phyloP scores from a whole-genome alignment of 2,113 vertebrate genomes.

The Nothoprocta perdicaria region DNA sequence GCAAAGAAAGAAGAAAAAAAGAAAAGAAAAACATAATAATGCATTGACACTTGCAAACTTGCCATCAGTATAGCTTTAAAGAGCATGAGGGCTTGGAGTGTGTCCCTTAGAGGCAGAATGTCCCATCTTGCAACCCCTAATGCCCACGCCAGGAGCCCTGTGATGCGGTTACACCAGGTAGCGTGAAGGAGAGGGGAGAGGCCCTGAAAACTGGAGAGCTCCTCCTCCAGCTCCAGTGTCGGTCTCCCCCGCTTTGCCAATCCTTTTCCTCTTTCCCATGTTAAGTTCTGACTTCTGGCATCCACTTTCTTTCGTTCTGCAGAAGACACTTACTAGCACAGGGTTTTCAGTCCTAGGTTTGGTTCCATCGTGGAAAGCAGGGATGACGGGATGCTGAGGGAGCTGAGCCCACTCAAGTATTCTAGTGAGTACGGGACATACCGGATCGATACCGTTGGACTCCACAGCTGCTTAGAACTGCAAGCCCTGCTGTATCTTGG shows the following conservation, averaged over 20 bases:
- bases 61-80: background rate
- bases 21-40: fast-evolving
- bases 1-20: background rate
- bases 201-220: background rate
- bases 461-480: background rate
- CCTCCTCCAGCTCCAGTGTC: background rate
- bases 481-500: constrained; percentile 47
- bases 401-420: background rate
- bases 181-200: background rate
- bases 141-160: fast-evolving
- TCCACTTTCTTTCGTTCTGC: background rate
- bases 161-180: background rate
- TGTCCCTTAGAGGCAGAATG: background rate
- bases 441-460: background rate
- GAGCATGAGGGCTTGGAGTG: fast-evolving
- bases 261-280: background rate
- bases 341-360: background rate
- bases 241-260: background rate
- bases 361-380: background rate
- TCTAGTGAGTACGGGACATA: background rate
- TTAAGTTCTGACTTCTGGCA: constrained; percentile 27
- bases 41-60: background rate
- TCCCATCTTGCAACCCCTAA: background rate
- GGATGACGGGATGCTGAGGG: background rate
- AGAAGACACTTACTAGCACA: background rate